phyloP scores from a whole-genome alignment of 1,140 invertebrate genomes.

The Ephestia elutella region DNA sequence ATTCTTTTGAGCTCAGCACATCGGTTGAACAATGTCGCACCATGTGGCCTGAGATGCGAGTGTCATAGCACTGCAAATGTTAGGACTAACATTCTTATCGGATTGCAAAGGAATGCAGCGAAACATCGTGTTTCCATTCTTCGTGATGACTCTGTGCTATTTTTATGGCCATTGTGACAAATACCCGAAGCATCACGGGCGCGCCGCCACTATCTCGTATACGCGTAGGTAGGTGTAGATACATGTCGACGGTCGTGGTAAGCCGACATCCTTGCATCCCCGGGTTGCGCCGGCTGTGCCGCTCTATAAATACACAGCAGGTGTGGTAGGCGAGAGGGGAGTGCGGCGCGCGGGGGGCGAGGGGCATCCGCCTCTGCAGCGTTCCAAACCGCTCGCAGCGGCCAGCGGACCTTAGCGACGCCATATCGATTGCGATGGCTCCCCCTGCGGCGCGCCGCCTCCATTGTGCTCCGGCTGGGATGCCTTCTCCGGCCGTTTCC shows the following conservation, averaged over 20 bases:
- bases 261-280: constrained; percentile 60
- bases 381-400: constrained; percentile 64
- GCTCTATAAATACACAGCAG: constrained; percentile 72
- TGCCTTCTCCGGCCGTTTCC: constrained; percentile 66
- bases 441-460: constrained; percentile 67
- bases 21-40: neutral
- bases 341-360: constrained; percentile 40
- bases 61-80: neutral
- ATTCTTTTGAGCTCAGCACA: neutral
- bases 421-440: constrained; percentile 72
- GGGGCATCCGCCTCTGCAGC: constrained; percentile 67
- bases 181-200: constrained; percentile 27
- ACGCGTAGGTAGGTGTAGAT: constrained; percentile 32
- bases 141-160: constrained; percentile 35
- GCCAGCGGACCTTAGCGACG: constrained; percentile 72
- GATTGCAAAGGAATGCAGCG: neutral
- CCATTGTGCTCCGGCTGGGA: constrained; percentile 64
- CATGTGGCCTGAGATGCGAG: neutral
- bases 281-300: constrained; percentile 50
- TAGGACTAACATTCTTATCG: too few species aligned
- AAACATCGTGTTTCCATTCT: constrained; percentile 10
- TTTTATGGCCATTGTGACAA: constrained; percentile 54
- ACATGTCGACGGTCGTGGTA: constrained; percentile 41
- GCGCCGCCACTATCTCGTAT: constrained; percentile 18
- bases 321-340: constrained; percentile 52